Base-by-base conservation (phyloP, 2,888 invertebrate genomes). In the Tetragonula carbonaria region DNA sequence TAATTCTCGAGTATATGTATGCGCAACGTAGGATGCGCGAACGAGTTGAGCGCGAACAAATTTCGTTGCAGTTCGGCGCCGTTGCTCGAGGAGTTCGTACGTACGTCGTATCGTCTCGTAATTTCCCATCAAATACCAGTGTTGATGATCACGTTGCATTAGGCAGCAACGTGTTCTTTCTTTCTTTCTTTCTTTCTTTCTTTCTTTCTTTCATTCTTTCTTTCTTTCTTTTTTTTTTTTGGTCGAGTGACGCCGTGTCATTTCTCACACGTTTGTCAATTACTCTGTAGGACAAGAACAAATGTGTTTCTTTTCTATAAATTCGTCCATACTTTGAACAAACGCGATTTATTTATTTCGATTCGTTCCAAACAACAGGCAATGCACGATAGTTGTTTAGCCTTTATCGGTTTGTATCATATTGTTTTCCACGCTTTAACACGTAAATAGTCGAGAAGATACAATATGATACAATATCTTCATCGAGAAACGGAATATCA, bases 61-160 rank as follows among this genome's bases (percentile, higher is more conserved):
- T 82, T 50, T 67, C 38, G n/a, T 84, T 50, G 81, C 88, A 88
- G 88, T 88, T 82, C 63, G 67, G 83, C 78, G 79, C 72, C 84
- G 82, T 80, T 72, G 76, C 62, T 82, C 82, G 86, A 78, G 16
- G 57, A 16, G 87, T 45, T 78, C 66, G 71, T n/a, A 66, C 53
- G 78, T 55, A 55, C 45, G 45, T 68, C 23, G 62, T 28, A 11
- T 11, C n/a, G 4, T 21, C 33, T 23, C 33, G 57, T 16, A 33
- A 23, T 18, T 18, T 55, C 62, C 13, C 1, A 14, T 21, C 23
- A 21, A 62, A 84, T 28, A 16, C 23, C 18, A 23, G 51, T 53
- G 28, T 51, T 50, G n/a, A 45, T 67, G 51, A 62, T 50, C 66
- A 71, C 71, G 82, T 77, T 62, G 23, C n/a, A 18, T 57, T 33